Evolutionary conservation across 2,797 vertebrate genomes (phyloP).

Genomic region (Phrynocephalus guinanensis): DNA sequence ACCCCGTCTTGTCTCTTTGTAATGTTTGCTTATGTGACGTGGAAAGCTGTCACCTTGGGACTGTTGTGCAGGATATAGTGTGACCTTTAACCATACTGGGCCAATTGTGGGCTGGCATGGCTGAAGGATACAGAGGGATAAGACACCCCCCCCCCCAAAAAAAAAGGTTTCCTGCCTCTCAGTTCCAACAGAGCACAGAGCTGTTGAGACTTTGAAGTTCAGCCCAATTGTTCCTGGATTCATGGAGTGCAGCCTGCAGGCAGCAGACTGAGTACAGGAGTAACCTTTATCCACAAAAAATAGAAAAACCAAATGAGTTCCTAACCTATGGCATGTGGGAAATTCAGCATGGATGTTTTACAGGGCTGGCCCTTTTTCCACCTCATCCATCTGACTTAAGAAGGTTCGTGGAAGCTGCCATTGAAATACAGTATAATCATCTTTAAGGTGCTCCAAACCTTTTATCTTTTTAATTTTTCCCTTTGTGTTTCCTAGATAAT

Average conservation of each 20-base stretch:
- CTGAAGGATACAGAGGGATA: too few species aligned
- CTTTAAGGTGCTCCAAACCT: too few species aligned
- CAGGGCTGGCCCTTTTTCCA: too few species aligned
- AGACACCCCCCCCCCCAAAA: too few species aligned
- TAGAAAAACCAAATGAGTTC: background rate
- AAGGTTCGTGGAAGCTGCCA: too few species aligned
- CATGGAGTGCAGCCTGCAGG: background rate
- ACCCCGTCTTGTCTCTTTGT: background rate
- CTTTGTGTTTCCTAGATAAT: too few species aligned
- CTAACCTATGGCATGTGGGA: too few species aligned
- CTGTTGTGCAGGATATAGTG: conserved; percentile 20
- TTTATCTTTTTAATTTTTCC: too few species aligned
- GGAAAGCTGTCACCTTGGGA: conserved; percentile 25
- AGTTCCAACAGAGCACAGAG: background rate
- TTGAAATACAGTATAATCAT: too few species aligned
- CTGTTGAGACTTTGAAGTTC: too few species aligned
- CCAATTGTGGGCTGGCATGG: conserved; percentile 3
- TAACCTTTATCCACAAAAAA: background rate
- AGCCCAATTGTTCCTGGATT: background rate
- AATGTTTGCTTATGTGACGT: conserved; percentile 11
- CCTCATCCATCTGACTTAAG: too few species aligned
- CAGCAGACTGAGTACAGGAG: background rate
- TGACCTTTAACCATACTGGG: conserved; percentile 45
- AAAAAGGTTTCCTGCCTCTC: background rate
- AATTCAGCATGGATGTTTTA: too few species aligned